Evolutionary conservation across 2,113 vertebrate genomes (phyloP).

Genomic region (Thamnophis sirtalis): DNA sequence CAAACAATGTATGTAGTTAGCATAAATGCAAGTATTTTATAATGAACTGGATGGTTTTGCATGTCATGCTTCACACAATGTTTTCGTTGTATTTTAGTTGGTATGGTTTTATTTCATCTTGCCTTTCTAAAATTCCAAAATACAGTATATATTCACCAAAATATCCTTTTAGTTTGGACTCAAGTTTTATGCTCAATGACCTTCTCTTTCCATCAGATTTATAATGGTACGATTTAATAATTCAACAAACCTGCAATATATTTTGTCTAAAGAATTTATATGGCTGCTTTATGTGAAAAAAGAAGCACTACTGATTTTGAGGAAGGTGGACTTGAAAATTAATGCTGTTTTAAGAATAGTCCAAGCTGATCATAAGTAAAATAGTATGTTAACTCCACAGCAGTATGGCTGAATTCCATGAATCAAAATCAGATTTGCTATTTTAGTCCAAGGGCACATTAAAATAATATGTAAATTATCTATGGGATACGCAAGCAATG

Average conservation of each 20-base stretch:
- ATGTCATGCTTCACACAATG: neutral
- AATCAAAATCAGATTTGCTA: slow-evolving; percentile 10
- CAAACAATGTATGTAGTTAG: neutral
- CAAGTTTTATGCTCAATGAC: neutral
- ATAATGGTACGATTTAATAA: neutral
- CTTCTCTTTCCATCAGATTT: neutral
- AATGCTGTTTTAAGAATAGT: slow-evolving; percentile 38
- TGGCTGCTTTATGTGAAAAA: slow-evolving; percentile 21
- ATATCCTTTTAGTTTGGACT: neutral
- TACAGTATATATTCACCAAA: neutral
- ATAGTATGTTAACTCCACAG: slow-evolving; percentile 3
- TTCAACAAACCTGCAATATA: neutral
- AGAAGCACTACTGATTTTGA: neutral
- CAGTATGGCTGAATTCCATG: neutral
- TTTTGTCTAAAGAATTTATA: neutral
- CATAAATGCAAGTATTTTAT: neutral
- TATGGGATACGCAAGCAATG: neutral
- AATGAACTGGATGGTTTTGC: neutral
- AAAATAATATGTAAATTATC: neutral
- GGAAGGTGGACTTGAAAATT: slow-evolving; percentile 22
- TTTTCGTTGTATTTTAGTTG: neutral
- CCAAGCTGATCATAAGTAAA: neutral
- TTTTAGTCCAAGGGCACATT: neutral
- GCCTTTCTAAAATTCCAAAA: neutral
- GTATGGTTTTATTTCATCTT: neutral